Conservation (phyloP, 2,797 vertebrate species). For the Florisuga fusca region DNA sequence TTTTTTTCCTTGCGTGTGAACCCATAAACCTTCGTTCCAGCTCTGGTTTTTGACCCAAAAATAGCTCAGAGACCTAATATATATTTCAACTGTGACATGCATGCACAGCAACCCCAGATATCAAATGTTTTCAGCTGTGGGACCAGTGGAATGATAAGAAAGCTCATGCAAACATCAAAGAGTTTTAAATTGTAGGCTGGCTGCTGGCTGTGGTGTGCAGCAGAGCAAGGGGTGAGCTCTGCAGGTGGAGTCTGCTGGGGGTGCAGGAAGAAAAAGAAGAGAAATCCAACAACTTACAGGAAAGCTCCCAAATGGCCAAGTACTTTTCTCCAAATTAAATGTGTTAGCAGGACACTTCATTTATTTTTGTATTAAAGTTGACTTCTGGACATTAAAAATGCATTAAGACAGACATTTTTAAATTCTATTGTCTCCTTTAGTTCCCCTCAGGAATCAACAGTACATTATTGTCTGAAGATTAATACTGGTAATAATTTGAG, state of each 20-base stretch:
- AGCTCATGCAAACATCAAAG: neutral
- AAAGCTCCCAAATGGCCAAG: neutral
- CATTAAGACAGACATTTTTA: neutral
- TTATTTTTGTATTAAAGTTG: constrained; percentile 3
- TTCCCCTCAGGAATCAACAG: neutral
- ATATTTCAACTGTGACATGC: too few relatives aligned
- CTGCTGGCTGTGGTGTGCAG: rapidly evolving
- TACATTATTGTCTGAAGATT: neutral
- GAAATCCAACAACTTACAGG: neutral
- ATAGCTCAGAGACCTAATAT: neutral
- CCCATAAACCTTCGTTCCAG: neutral
- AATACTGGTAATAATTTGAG: neutral
- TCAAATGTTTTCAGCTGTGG: neutral
- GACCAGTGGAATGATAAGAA: neutral
- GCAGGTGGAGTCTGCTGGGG: neutral
- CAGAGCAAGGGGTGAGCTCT: neutral
- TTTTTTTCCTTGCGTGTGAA: neutral
- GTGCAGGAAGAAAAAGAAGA: neutral
- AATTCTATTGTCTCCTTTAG: neutral
- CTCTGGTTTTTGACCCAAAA: neutral
- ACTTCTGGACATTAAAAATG: constrained; percentile 38
- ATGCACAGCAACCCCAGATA: neutral
- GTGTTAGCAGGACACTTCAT: neutral
- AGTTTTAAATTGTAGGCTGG: neutral
- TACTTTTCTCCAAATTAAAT: neutral